Base-by-base conservation (phyloP, 2,797 vertebrate genomes). In the Lagodon rhomboides region DNA sequence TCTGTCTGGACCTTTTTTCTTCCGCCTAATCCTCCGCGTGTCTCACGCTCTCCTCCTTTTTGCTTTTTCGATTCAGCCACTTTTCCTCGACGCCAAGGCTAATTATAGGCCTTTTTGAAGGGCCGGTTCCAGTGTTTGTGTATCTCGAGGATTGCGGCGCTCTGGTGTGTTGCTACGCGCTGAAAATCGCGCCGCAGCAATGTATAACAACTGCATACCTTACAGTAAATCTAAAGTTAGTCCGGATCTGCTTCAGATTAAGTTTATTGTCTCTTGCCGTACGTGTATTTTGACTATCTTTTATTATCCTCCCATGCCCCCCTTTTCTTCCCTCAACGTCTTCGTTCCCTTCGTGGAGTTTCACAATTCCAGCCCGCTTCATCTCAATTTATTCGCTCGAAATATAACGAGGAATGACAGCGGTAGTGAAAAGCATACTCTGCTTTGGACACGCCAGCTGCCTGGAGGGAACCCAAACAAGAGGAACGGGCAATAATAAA, bases 61-160 rank as follows among this genome's bases (percentile, higher is more conserved):
- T 70, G 13, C 68, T 87, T 80, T 80, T 82, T 75, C 59, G 11
- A 18, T 59, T 47, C 51, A 25, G 75, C 71, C 49, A 38, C 69
- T 89, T 78, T 82, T 34, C 53, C 53, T 67, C 13, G 85, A 91
- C 73, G 83, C 88, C 91, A 88, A 18, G 55, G 41, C 51, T 68
- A 82, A 83, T 91, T 87, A 82, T 5, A 80, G 78, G 80, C 18
- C 80, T 88, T 86, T 82, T 86, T 82, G 68, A 85, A 60, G 56
- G 56, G 69, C 60, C 68, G 81, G 56, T 79, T 38, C 12, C 66
- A 55, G 69, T 72, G 67, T 88, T 89, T 87, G 80, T 82, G 62
- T 69, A 73, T 80, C 51, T 68, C 64, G 12, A 67, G 70, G 60
- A 43, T 12, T 77, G 84, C 1, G 67, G 77, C 67, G 44, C 5